Base-by-base conservation (phyloP, 2,113 vertebrate species). In the Cygnus buccinator region DNA sequence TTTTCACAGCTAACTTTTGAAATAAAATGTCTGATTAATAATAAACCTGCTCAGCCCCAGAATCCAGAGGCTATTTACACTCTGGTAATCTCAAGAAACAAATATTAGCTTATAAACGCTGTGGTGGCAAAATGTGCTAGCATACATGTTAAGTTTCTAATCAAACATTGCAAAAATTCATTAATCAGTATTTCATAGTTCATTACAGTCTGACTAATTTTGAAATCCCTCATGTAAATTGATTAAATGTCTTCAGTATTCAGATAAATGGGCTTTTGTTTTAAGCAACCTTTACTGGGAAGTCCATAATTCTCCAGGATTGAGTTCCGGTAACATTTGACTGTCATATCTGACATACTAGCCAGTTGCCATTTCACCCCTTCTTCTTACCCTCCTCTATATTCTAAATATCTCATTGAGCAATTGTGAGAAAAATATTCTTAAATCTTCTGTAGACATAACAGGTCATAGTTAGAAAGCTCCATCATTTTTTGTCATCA, bases 101-200 rank as follows among this genome's bases (percentile, higher is more conserved):
- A 95, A 81, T 94, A 91, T 94, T 94, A 96, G 92, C 82, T 95
- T 84, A 70, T 63, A 97, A 97, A 94, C 84, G 67, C 84, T 86
- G 57, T 87, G 94, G 91, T 92, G 91, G 97, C 76, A 95, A 95
- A 97, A 97, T 83, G 82, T 92, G 89, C 96, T 78, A 80, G 95
- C 90, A 94, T 97, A 97, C 97, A 94, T 94, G 98, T 97, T 98
- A 98, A 94, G 95, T 98, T 98, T 98, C 97, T 98, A 98, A 98
- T 98, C 98, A 98, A 98, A 98, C 97, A 98, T 95, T 96, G 96
- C 93, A 96, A 98, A 98, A 98, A 97, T 96, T 97, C 98, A 98
- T 98, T 98, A 98, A 98, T 98, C 98, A 98, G 98, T 97, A 98
- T 98, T 98, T 98, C 98, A 98, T 98, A 98, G 98, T 98, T 98